Conservation (phyloP, 2,113 vertebrate species). For the Ageneiosus marmoratus region DNA sequence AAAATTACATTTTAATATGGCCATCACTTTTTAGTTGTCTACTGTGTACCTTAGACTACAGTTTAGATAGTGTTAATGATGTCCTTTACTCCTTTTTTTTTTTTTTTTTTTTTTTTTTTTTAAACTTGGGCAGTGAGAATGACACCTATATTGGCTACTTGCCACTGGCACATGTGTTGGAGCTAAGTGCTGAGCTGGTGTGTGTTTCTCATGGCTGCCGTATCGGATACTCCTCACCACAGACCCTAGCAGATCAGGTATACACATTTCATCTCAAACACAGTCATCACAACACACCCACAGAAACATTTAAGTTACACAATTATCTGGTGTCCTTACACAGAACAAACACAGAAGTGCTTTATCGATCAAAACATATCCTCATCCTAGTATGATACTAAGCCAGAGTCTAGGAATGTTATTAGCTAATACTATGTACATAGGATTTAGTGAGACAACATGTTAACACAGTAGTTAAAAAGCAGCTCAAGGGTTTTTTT, state of each 20-base stretch:
- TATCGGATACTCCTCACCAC: slow-evolving; percentile 95
- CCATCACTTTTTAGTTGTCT: neutral
- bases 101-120: slow-evolving; percentile 15
- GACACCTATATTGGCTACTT: slow-evolving; percentile 95
- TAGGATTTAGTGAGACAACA: neutral
- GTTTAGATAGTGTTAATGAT: neutral
- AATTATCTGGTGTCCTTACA: neutral
- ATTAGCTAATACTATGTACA: neutral
- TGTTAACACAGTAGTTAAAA: too few relatives aligned
- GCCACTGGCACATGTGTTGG: slow-evolving; percentile 92
- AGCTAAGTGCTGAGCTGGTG: slow-evolving; percentile 94
- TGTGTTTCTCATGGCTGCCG: slow-evolving; percentile 90
- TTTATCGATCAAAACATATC: neutral
- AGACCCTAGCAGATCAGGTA: slow-evolving; percentile 95
- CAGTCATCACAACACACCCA: neutral
- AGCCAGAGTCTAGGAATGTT: too few relatives aligned
- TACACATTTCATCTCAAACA: slow-evolving; percentile 15
- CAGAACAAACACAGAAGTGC: neutral
- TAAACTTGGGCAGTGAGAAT: slow-evolving; percentile 76
- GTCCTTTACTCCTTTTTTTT: neutral
- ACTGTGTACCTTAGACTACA: neutral
- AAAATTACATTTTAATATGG: neutral
- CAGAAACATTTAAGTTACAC: neutral
- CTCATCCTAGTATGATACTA: too few relatives aligned
- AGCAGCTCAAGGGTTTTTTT: too few relatives aligned